These are phyloP conservation scores for Sardinella longiceps DNA, from an alignment of 2,797 vertebrate species.

Conservation along the genomic window DNA sequence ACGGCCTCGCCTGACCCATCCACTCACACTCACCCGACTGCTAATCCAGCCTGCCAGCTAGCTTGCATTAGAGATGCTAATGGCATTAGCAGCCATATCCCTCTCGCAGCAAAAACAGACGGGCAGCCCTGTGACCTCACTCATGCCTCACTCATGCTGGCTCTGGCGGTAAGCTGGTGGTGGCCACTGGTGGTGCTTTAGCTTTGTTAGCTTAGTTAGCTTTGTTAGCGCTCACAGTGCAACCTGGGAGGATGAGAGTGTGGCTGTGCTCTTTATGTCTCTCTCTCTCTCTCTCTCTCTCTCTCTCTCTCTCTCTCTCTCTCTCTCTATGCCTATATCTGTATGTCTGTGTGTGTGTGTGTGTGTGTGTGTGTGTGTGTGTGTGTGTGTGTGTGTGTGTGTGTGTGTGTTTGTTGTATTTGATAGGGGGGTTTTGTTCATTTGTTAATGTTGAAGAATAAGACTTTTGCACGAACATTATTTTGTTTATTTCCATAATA, in stretches of 20 bases:
- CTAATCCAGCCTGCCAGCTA: not conserved
- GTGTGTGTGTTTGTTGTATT: no score
- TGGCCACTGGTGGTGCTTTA: not conserved
- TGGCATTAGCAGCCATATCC: not conserved
- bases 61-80: not conserved
- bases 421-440: not conserved
- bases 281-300: no score
- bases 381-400: no score
- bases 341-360: no score
- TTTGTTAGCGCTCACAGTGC: not conserved
- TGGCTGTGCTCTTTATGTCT: no score
- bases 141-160: not conserved
- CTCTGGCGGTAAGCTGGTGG: not conserved
- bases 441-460: not conserved
- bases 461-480: not conserved
- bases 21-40: not conserved
- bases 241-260: no score
- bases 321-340: no score
- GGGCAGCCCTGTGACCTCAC: not conserved
- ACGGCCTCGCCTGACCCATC: not conserved
- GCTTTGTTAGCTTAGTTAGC: no score
- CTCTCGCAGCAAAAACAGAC: not conserved
- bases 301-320: no score
- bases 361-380: no score
- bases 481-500: not conserved